A percentile compares a stretch with the other conserved stretches of the same genome.
phyloP scores from a whole-genome alignment of 2,113 vertebrate genomes.

The Urocitellus parryii region DNA sequence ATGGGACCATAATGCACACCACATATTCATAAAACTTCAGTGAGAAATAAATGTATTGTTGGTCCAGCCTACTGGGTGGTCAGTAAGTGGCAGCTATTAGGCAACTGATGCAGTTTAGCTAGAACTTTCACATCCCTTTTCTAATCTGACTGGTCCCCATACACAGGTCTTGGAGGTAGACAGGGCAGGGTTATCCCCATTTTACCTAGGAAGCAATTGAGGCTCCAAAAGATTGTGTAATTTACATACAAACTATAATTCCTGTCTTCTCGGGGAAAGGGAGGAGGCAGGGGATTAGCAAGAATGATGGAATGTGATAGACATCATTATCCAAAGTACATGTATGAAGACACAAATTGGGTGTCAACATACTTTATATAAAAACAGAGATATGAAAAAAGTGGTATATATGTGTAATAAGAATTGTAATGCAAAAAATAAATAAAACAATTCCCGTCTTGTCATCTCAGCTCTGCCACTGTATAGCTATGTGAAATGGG shows the following conservation, averaged over 20 bases:
- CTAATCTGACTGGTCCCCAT: constrained; percentile 27
- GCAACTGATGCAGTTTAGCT: not conserved
- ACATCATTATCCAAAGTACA: too few relatives aligned
- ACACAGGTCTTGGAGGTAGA: not conserved
- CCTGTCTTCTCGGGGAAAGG: not conserved
- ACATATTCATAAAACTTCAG: not conserved
- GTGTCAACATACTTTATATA: too few relatives aligned
- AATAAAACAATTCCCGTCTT: not conserved
- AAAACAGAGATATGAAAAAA: too few relatives aligned
- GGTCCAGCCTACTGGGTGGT: not conserved
- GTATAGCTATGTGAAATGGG: constrained; percentile 21
- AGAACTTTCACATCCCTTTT: constrained; percentile 42
- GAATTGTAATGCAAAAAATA: too few relatives aligned
- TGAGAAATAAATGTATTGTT: not conserved
- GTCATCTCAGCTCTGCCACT: not conserved
- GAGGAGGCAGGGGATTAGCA: too few relatives aligned
- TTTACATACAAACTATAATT: constrained; percentile 7
- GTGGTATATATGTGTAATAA: too few relatives aligned
- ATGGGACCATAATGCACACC: not conserved
- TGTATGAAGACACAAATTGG: too few relatives aligned
- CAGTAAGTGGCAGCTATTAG: not conserved
- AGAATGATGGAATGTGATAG: too few relatives aligned
- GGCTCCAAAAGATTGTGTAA: not conserved
- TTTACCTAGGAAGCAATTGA: constrained; percentile 46
- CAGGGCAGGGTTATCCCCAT: constrained; percentile 28